Percentiles rank a stretch among this genome's conserved stretches.
Conservation (phyloP, 30 jellyfish, hydroid and myxozoan genomes). For the Aurelia sp. region DNA sequence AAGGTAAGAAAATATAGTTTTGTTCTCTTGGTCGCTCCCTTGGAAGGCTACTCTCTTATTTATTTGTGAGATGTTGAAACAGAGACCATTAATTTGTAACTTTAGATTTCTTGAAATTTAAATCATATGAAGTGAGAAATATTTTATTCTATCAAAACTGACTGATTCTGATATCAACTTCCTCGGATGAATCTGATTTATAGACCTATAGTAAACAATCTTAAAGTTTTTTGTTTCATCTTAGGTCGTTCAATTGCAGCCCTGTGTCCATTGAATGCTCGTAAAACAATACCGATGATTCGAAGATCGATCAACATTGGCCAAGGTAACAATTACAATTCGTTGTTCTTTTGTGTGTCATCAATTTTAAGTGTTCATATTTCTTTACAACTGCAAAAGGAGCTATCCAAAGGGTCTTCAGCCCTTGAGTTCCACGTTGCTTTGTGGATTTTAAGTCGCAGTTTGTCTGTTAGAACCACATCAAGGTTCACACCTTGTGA, state of each 20-base stretch:
- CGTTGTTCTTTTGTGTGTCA: neutral
- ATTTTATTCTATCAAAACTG: too few relatives aligned
- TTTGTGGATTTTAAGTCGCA: neutral
- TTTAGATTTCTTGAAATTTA: too few relatives aligned
- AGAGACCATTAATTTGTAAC: too few relatives aligned
- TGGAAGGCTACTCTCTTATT: too few relatives aligned
- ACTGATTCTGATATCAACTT: too few relatives aligned
- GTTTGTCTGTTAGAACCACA: neutral
- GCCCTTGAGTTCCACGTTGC: neutral
- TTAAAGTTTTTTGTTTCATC: neutral
- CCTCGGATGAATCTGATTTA: too few relatives aligned
- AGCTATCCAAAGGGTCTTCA: neutral
- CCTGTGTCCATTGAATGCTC: constrained; percentile 85
- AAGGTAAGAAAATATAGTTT: constrained; percentile 1
- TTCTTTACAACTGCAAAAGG: too few relatives aligned
- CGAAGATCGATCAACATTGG: constrained; percentile 77
- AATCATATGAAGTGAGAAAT: too few relatives aligned
- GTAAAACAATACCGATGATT: constrained; percentile 76
- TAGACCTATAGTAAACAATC: too few relatives aligned
- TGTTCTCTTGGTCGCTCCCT: neutral
- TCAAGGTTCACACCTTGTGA: neutral
- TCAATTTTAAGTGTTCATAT: neutral
- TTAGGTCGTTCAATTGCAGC: constrained; percentile 89
- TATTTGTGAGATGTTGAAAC: too few relatives aligned
- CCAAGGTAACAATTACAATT: constrained; percentile 59